These are phyloP conservation scores for Acridotheres tristis DNA, from an alignment of 2,797 vertebrate genomes.

Conservation along the genomic window DNA sequence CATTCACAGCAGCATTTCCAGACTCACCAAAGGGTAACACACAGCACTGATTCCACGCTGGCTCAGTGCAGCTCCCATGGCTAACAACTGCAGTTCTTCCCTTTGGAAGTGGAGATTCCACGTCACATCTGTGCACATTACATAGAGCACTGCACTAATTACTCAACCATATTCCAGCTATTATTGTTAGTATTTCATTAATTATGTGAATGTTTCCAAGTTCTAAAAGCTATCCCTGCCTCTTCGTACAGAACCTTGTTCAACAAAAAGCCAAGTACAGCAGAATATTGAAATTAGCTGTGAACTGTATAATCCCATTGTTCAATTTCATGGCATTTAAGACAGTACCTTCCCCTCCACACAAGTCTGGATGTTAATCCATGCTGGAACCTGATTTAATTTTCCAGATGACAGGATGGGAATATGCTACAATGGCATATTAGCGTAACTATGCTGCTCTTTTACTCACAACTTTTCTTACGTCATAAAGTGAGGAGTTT, in stretches of 20 bases:
- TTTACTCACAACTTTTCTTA: constrained; percentile 59
- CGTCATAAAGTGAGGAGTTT: not conserved
- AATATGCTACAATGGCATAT: constrained; percentile 77
- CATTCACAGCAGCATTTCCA: not conserved
- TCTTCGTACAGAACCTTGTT: not conserved
- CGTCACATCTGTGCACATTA: not conserved
- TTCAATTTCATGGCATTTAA: constrained; percentile 91
- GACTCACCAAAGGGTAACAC: not conserved
- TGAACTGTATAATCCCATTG: constrained; percentile 85
- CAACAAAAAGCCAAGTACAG: constrained; percentile 61
- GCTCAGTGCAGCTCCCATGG: not conserved
- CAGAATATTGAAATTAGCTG: constrained; percentile 76
- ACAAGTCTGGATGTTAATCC: constrained; percentile 80
- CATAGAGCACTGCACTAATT: not conserved
- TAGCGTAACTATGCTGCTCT: constrained; percentile 63
- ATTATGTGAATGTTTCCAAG: not conserved
- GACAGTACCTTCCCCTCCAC: constrained; percentile 70
- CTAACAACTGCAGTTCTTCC: not conserved
- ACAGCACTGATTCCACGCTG: not conserved
- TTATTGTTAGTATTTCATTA: not conserved
- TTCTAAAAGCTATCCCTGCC: not conserved
- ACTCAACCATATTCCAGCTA: not conserved
- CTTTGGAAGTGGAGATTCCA: not conserved
- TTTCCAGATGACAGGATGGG: constrained; percentile 86
- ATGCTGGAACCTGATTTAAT: constrained; percentile 81